Evolutionary conservation across 2,888 invertebrate genomes (phyloP).

Genomic region (Lasioglossum malachurum): DNA sequence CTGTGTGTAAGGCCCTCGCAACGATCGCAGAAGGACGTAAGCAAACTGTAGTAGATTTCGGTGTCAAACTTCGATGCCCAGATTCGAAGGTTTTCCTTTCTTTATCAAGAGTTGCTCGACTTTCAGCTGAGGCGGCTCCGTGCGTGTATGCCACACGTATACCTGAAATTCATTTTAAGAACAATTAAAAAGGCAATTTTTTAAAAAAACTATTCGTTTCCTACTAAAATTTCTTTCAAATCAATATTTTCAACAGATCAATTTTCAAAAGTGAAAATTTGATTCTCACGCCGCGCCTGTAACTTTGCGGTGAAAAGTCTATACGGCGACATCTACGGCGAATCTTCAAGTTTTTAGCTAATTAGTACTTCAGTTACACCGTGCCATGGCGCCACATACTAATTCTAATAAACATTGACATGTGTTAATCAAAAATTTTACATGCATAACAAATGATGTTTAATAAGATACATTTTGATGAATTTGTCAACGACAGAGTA

Average conservation of each 20-base stretch:
- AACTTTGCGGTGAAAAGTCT: not conserved
- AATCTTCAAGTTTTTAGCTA: not conserved
- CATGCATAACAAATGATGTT: not conserved
- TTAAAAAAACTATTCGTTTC: not conserved
- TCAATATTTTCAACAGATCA: not conserved
- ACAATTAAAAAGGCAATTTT: not conserved
- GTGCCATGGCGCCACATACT: not conserved
- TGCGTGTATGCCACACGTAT: constrained; percentile 99
- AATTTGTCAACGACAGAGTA: not conserved
- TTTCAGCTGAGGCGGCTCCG: constrained; percentile 93
- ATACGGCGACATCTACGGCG: not conserved
- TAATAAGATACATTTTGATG: not conserved
- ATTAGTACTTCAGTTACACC: not conserved
- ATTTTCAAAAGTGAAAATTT: not conserved
- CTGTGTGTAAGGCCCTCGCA: not conserved
- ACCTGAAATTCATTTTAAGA: constrained; percentile 86
- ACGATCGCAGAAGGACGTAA: not conserved
- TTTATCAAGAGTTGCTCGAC: constrained; percentile 88
- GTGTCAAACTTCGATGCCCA: constrained; percentile 87
- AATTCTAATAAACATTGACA: not conserved
- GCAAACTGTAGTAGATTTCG: not conserved
- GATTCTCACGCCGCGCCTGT: not conserved
- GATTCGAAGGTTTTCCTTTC: constrained; percentile 86
- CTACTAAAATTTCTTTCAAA: too few relatives aligned
- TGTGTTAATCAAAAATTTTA: not conserved